These are phyloP conservation scores for Strigops habroptila DNA, from an alignment of 2,113 vertebrate genomes.

Conservation along the genomic window DNA sequence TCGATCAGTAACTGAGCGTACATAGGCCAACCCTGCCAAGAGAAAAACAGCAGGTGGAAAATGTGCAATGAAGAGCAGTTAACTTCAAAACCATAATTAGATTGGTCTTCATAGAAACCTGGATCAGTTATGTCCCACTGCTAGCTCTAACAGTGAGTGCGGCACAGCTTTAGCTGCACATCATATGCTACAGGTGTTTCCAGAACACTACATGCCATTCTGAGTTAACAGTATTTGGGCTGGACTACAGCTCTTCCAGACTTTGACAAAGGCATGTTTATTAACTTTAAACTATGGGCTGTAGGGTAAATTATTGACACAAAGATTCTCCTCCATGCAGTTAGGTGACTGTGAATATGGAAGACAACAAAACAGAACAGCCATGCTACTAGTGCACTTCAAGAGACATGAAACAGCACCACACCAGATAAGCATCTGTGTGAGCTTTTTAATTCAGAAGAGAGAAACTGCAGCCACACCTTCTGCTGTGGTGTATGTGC, in stretches of 20 bases:
- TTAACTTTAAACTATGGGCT: neutral
- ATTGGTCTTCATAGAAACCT: neutral
- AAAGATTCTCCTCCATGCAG: conserved; percentile 4
- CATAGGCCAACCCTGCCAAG: conserved; percentile 96
- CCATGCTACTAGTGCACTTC: conserved; percentile 27
- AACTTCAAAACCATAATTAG: neutral
- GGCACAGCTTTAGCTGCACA: neutral
- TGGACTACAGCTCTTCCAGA: neutral
- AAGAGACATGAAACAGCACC: conserved; percentile 2
- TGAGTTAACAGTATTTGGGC: neutral
- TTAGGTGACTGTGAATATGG: conserved; percentile 25
- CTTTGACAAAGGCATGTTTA: neutral
- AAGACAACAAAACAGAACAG: conserved; percentile 34
- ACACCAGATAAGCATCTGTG: conserved; percentile 10
- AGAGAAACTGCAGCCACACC: conserved; percentile 84
- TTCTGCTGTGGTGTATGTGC: conserved; percentile 99
- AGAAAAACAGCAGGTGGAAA: neutral
- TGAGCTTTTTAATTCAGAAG: conserved; percentile 55
- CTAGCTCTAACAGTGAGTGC: neutral
- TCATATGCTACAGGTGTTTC: rapidly evolving
- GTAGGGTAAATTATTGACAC: neutral
- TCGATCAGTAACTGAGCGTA: conserved; percentile 97
- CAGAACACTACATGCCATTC: neutral
- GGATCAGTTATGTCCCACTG: neutral
- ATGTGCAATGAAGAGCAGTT: neutral